Conservation (phyloP, 2,113 vertebrate genomes). For the Atractosteus spatula region DNA sequence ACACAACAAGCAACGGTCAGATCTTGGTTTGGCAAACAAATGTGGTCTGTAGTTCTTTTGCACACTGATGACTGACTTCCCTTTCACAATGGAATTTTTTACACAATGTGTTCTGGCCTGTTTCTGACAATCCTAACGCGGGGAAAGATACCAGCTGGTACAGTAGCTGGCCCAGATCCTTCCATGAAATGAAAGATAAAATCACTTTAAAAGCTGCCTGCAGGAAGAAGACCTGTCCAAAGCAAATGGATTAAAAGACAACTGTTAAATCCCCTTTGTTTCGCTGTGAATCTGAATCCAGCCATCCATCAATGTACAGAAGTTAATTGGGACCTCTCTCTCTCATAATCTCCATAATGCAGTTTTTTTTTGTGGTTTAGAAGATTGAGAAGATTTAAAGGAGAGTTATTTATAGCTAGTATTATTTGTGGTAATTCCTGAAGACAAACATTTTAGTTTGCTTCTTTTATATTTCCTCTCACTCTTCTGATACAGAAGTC, state of each 20-base stretch:
- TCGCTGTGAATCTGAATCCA: slow-evolving; percentile 44
- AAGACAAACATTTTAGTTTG: slow-evolving; percentile 1
- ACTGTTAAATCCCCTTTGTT: slow-evolving; percentile 64
- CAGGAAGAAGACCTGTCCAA: slow-evolving; percentile 45
- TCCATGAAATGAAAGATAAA: slow-evolving; percentile 50
- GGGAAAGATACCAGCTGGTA: slow-evolving; percentile 22
- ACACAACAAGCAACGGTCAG: not conserved
- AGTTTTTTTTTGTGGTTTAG: slow-evolving; percentile 17
- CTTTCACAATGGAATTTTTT: not conserved
- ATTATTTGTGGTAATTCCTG: slow-evolving; percentile 43
- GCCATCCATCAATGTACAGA: slow-evolving; percentile 36
- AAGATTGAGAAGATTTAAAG: slow-evolving; percentile 14
- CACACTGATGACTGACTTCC: not conserved
- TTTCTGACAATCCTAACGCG: slow-evolving; percentile 4
- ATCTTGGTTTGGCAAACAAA: not conserved
- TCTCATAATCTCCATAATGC: slow-evolving; percentile 48
- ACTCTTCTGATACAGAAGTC: too few species aligned
- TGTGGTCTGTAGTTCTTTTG: too few species aligned
- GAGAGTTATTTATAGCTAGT: slow-evolving; percentile 24
- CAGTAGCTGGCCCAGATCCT: too few species aligned
- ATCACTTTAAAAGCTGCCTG: slow-evolving; percentile 44
- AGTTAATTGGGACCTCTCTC: slow-evolving; percentile 52
- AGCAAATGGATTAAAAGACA: slow-evolving; percentile 54
- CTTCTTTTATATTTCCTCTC: too few species aligned
- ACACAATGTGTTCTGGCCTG: not conserved